Evolutionary conservation across 1,140 invertebrate genomes (phyloP).

Genomic region (Leptinotarsa texana): DNA sequence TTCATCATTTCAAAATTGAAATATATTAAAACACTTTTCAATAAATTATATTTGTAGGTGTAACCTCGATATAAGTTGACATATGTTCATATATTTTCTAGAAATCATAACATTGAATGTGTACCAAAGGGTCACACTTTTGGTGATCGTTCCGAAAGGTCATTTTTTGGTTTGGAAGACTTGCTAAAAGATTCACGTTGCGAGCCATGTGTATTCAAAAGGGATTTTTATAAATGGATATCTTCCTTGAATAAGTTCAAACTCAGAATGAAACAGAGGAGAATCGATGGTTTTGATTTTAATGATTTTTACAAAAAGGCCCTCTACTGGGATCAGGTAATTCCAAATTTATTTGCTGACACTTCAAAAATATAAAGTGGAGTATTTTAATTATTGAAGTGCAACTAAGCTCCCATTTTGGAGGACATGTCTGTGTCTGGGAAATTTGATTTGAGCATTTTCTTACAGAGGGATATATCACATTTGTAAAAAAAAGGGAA

Average conservation of each 20-base stretch:
- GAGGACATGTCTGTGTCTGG: no score
- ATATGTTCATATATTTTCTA: slow-evolving; percentile 32
- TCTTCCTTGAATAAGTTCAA: slow-evolving; percentile 56
- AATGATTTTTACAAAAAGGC: slow-evolving; percentile 54
- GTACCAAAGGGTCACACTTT: slow-evolving; percentile 57
- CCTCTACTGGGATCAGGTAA: slow-evolving; percentile 55
- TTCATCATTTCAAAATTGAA: no score
- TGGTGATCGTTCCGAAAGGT: slow-evolving; percentile 54
- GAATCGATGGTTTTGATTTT: slow-evolving; percentile 52
- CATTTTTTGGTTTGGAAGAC: slow-evolving; percentile 56
- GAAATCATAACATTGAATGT: slow-evolving; percentile 55
- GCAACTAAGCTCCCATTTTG: no score
- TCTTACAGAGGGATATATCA: no score
- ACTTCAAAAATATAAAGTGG: no score
- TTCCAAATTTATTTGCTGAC: no score
- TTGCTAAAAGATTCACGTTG: slow-evolving; percentile 53
- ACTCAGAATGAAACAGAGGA: slow-evolving; percentile 52
- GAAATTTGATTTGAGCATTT: no score
- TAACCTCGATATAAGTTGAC: neutral
- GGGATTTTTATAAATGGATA: slow-evolving; percentile 52
- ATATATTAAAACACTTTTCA: no score
- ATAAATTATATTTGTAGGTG: no score
- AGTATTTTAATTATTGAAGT: no score
- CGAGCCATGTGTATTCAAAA: slow-evolving; percentile 43
- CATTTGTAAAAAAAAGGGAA: no score